A percentile compares a stretch with the other conserved stretches of the same genome.
These are phyloP conservation scores for Chlorops oryzae DNA, from an alignment of 1,140 invertebrate species.

Conservation along the genomic window DNA sequence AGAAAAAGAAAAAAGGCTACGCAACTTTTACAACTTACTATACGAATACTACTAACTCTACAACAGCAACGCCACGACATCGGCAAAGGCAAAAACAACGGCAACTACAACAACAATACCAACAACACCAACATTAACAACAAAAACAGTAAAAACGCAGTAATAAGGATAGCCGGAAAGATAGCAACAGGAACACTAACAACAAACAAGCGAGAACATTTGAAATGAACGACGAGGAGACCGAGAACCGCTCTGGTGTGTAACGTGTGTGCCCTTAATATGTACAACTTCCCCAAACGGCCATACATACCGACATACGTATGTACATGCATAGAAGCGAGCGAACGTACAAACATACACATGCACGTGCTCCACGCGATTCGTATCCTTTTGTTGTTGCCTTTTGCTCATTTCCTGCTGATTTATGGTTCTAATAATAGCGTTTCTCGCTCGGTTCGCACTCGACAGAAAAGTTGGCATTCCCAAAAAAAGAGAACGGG, in stretches of 20 bases:
- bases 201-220: too few relatives aligned
- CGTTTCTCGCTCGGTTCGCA: too few relatives aligned
- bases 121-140: too few relatives aligned
- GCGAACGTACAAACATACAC: neutral
- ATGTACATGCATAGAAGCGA: neutral
- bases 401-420: slow-evolving; percentile 46
- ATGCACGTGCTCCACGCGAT: neutral
- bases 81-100: slow-evolving; percentile 23
- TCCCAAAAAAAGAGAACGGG: too few relatives aligned
- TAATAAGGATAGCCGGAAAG: too few relatives aligned
- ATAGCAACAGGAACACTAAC: neutral
- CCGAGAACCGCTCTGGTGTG: too few relatives aligned
- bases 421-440: slow-evolving; percentile 49
- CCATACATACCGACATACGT: neutral
- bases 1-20: neutral
- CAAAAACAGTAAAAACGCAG: too few relatives aligned
- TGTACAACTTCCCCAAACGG: neutral
- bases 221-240: too few relatives aligned
- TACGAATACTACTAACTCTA: slow-evolving; percentile 2
- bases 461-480: too few relatives aligned
- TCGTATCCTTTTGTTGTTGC: too few relatives aligned
- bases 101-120: too few relatives aligned
- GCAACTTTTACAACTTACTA: slow-evolving; percentile 8
- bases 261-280: too few relatives aligned
- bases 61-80: slow-evolving; percentile 3